Evolutionary conservation across 2,888 invertebrate genomes (phyloP), one percentile per base, ranked within the genome.

Genomic region (Chymomyza fuscimana): DNA sequence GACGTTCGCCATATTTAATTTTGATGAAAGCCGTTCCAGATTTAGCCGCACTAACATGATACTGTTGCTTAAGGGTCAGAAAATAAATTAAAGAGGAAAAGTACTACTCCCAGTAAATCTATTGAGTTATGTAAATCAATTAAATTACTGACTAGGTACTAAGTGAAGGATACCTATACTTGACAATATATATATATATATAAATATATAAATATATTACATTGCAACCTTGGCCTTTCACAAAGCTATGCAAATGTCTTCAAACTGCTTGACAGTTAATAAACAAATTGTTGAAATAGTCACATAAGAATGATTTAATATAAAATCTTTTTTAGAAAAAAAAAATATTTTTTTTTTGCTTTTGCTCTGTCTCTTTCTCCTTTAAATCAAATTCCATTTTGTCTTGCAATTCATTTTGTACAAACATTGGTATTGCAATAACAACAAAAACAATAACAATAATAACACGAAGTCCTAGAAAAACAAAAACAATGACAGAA

Each of bases 361-460:
- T 54, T 54, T 9, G 54, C 16, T 16, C 54, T 59, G 36, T 16
- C 46, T 2, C 40, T 46, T 69, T 75, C 72, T 19, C 19, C n/a
- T 76, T 74, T 78, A 78, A 84, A 83, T 83, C 75, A 76, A 78
- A 81, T 86, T 81, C 68, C 67, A 67, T 70, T 76, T 46, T 46
- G 65, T 63, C 59, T 59, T 62, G 69, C 68, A 82, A 72, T 78
- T 77, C 72, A 50, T 70, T 62, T 68, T 63, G 56, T 63, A 52
- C 60, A 70, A 80, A 74, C 78, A 82, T 85, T 78, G 78, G 25
- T 25, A 25, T 25, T 25, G 78, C 32, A 40, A 19, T n/a, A 60
- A 32, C 51, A 69, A 68, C 50, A 67, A 54, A 61, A 78, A 61
- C 54, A 74, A 75, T 29, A 60, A 46, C 51, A 56, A 54, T 71